Conservation (phyloP, 2,797 vertebrate genomes). For the Intellagama lesueurii region DNA sequence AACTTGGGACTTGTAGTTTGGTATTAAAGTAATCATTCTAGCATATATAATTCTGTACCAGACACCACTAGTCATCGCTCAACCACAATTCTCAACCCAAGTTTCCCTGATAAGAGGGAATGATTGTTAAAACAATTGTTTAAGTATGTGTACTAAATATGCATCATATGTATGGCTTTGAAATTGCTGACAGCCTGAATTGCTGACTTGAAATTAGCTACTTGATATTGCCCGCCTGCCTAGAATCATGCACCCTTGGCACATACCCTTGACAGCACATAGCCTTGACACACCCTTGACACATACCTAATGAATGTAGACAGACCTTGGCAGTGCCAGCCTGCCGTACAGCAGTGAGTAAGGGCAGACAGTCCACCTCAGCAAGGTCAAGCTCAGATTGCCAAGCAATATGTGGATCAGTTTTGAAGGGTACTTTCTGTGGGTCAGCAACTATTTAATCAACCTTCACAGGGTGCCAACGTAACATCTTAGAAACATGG, state of each 20-base stretch:
- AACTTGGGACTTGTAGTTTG: not conserved
- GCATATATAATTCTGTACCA: not conserved
- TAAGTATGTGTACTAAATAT: not conserved
- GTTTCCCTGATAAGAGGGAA: not conserved
- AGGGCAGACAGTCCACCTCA: not conserved
- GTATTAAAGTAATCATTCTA: not conserved
- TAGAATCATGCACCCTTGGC: not conserved
- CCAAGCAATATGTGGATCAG: not conserved
- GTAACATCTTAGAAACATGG: not conserved
- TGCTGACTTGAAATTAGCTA: not conserved
- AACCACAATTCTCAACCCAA: not conserved
- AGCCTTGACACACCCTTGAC: no score
- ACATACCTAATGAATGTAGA: not conserved
- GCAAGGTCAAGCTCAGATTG: no score
- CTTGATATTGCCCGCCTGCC: no score
- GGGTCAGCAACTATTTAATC: not conserved
- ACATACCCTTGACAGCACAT: no score
- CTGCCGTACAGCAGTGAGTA: not conserved
- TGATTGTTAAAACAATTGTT: not conserved
- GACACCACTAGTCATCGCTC: not conserved
- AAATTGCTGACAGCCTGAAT: not conserved
- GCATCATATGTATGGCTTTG: not conserved
- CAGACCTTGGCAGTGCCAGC: not conserved
- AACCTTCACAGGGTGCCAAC: not conserved
- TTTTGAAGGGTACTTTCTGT: not conserved